phyloP scores from a whole-genome alignment of 92 coral and sea anemone genomes.

The Porites cylindrica region DNA sequence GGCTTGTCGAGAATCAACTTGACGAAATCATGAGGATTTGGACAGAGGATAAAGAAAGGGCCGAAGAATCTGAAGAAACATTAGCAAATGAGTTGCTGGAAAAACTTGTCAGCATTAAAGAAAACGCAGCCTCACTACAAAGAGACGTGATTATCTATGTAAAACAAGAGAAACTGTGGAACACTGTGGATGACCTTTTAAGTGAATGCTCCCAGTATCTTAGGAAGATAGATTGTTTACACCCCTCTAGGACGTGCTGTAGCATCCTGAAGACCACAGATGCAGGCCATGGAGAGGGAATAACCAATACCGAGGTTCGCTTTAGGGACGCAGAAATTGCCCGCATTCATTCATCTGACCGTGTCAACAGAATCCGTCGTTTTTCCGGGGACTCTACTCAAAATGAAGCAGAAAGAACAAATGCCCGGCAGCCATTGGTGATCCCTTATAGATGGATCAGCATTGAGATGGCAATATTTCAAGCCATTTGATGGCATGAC shows the following conservation, averaged over 20 bases:
- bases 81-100: slow-evolving; percentile 30
- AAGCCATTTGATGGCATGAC: slow-evolving; percentile 60
- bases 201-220: slow-evolving; percentile 7
- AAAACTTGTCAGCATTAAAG: slow-evolving; percentile 33
- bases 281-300: slow-evolving; percentile 30
- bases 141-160: slow-evolving; percentile 37
- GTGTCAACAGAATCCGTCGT: slow-evolving; percentile 1
- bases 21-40: slow-evolving; percentile 39
- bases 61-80: slow-evolving; percentile 44
- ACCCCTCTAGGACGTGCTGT: slow-evolving; percentile 16
- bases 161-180: slow-evolving; percentile 55
- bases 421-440: slow-evolving; percentile 42
- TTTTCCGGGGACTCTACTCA: neutral
- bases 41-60: slow-evolving; percentile 40
- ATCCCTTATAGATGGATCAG: slow-evolving; percentile 59
- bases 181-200: slow-evolving; percentile 48
- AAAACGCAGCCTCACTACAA: slow-evolving; percentile 37
- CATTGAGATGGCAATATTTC: slow-evolving; percentile 56
- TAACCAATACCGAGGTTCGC: slow-evolving; percentile 40
- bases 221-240: slow-evolving; percentile 2
- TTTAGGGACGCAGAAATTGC: slow-evolving; percentile 59
- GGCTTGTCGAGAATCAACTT: slow-evolving; percentile 55
- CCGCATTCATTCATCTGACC: slow-evolving; percentile 26
- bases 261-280: slow-evolving; percentile 37
- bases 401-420: slow-evolving; percentile 23